Conservation (phyloP, 2,797 vertebrate species). For the Falco biarmicus region DNA sequence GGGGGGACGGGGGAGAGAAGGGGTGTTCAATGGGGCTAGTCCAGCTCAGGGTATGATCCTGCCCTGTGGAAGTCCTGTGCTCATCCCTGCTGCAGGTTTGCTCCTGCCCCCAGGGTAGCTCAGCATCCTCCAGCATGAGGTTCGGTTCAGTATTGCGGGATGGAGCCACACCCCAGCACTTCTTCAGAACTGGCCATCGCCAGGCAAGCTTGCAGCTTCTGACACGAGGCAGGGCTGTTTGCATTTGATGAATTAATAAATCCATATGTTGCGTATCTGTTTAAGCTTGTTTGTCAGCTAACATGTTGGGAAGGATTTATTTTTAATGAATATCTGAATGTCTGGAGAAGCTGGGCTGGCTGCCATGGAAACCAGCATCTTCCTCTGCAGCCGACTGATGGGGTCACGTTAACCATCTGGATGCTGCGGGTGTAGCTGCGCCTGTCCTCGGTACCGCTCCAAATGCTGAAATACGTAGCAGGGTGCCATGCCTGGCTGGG, state of each 20-base stretch:
- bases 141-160: rapidly evolving
- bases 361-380: constrained; percentile 12
- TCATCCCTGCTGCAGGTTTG: not conserved
- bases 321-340: constrained; percentile 8
- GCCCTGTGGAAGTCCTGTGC: not conserved
- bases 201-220: not conserved
- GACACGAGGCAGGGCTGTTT: not conserved
- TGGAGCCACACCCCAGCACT: rapidly evolving
- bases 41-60: not conserved
- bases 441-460: not conserved
- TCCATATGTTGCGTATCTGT: constrained; percentile 12
- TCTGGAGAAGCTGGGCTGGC: constrained; percentile 26
- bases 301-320: constrained; percentile 28
- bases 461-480: rapidly evolving
- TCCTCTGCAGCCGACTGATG: not conserved
- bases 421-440: not conserved
- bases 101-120: not conserved
- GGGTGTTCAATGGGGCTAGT: not conserved
- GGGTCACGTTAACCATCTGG: not conserved
- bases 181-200: rapidly evolving
- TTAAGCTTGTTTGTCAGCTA: constrained; percentile 50
- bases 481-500: rapidly evolving
- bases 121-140: rapidly evolving
- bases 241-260: constrained; percentile 27
- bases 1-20: too few relatives aligned